Base-by-base conservation (phyloP, 2,888 invertebrate species). In the Diachrysia chrysitis region DNA sequence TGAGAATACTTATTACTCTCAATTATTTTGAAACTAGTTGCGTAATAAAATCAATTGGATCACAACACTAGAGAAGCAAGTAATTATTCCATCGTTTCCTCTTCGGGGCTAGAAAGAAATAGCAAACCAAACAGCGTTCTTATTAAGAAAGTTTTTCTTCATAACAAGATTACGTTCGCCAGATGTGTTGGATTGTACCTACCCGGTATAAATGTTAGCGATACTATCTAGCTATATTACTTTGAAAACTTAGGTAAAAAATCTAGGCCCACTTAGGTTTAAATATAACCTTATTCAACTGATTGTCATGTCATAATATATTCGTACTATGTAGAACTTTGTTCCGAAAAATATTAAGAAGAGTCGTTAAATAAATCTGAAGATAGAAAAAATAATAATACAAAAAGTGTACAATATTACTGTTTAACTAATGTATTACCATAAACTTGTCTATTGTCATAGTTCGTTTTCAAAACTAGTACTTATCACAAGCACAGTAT, bases 101-200 rank as follows among this genome's bases (percentile, higher is more conserved):
- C 85, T 82, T 82, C 78, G 82, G 72, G 63, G 72, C 79, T 80
- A 81, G 71, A 87, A 83, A 86, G 86, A 87, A 88, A 90, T 87
- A 89, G 85, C 82, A 87, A 89, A 87, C 88, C 89, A 91, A 92
- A 91, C 89, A 87, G 85, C 88, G 89, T 86, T 89, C 93, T 94
- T 94, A 95, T 95, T 95, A 94, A 93, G 90, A 95, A 95, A 95
- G 92, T 95, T 95, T 95, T 94, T 94, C 90, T 91, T 92, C 89
- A 90, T 95, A 94, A 94, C 93, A 91, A 90, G 92, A 94, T 95
- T 94, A 94, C 92, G 88, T 86, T 86, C 94, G 87, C 94, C 95
- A 95, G 94, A 95, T 95, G 95, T 93, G 93, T 91, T 87, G 85
- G 86, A 87, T 89, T 85, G 91, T 84, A 87, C 82, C 86, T 84